A percentile compares a stretch with the other conserved stretches of the same genome.
Conservation (phyloP, 2,888 invertebrate genomes). For the Drosophila algonquin region DNA sequence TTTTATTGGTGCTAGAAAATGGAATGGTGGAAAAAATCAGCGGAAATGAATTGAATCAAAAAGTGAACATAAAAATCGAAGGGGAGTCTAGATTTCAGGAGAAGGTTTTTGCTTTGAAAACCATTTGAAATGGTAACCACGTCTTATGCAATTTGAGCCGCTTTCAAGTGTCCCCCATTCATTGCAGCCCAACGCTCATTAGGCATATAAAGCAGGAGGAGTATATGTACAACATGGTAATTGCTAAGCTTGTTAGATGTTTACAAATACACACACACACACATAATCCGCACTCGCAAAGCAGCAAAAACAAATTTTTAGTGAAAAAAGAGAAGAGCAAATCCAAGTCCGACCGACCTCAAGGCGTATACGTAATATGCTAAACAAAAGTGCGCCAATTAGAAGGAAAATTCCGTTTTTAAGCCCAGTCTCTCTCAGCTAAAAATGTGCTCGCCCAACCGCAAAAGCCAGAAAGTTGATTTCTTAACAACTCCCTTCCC, state of each 20-base stretch:
- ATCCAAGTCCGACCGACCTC: constrained; percentile 12
- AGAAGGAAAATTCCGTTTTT: constrained; percentile 72
- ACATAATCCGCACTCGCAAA: neutral
- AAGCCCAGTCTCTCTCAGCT: constrained; percentile 54
- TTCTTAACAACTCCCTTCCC: constrained; percentile 57
- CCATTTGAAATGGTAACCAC: neutral
- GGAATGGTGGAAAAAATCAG: too few species aligned
- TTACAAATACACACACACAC: constrained; percentile 36
- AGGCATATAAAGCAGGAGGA: neutral
- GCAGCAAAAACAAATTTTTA: constrained; percentile 5
- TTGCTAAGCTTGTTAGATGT: constrained; percentile 75
- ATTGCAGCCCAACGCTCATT: constrained; percentile 20
- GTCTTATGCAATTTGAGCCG: neutral
- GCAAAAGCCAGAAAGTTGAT: constrained; percentile 75
- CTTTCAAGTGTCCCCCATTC: constrained; percentile 10
- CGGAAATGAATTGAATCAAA: constrained; percentile 15
- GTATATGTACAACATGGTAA: constrained; percentile 49
- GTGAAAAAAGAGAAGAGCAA: constrained; percentile 6
- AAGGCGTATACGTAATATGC: constrained; percentile 52
- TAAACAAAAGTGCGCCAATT: constrained; percentile 80
- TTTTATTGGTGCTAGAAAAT: constrained; percentile 32
- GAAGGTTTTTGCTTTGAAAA: neutral
- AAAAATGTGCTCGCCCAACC: constrained; percentile 65
- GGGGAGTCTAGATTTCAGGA: neutral
- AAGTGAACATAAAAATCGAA: constrained; percentile 10